Evolutionary conservation across 2,888 invertebrate species (phyloP).

Genomic region (Monopis laevigella): DNA sequence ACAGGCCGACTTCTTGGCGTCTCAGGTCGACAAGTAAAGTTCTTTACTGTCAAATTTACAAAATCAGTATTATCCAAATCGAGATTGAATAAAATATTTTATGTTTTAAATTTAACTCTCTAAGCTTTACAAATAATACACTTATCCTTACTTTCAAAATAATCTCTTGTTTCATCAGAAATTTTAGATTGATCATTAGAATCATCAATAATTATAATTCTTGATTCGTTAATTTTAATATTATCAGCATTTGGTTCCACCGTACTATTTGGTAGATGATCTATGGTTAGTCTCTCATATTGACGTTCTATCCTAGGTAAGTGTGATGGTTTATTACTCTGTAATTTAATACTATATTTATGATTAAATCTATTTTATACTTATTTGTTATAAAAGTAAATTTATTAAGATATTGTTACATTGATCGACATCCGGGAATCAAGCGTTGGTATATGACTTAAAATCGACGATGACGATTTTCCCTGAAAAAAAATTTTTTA

Average conservation of each 20-base stretch:
- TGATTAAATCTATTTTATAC: neutral
- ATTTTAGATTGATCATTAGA: too few relatives aligned
- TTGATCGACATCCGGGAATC: neutral
- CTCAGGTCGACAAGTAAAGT: constrained; percentile 26
- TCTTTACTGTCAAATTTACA: neutral
- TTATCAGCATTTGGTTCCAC: neutral
- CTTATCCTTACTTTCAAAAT: too few relatives aligned
- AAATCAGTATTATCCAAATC: neutral
- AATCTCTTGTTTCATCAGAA: too few relatives aligned
- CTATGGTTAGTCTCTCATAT: neutral
- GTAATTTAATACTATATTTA: neutral
- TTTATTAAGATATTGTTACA: neutral
- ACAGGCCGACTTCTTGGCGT: constrained; percentile 29
- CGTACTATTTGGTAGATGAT: neutral
- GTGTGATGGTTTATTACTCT: neutral
- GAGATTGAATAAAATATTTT: too few relatives aligned
- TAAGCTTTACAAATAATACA: too few relatives aligned
- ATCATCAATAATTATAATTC: neutral
- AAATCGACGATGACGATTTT: neutral
- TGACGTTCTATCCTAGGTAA: neutral
- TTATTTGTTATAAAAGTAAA: neutral
- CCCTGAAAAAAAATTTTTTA: neutral
- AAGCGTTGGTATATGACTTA: neutral
- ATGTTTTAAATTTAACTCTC: too few relatives aligned
- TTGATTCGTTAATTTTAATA: neutral